Conservation (phyloP, 2,797 vertebrate genomes). For the Hoplostethus atlanticus region DNA sequence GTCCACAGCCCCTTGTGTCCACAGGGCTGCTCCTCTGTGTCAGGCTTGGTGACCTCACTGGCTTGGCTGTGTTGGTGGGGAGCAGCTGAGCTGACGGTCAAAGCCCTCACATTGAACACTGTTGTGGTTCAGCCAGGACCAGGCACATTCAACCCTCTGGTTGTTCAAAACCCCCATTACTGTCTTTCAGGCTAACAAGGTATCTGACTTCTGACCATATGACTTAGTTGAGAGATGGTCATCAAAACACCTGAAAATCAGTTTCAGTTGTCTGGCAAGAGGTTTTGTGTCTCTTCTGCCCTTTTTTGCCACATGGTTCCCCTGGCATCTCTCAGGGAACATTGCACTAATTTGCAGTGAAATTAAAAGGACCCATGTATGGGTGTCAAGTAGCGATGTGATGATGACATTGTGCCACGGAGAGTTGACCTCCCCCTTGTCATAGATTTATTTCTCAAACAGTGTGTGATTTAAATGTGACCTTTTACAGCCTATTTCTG, state of each 20-base stretch:
- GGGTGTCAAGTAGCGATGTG: neutral
- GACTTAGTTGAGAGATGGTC: too few relatives aligned
- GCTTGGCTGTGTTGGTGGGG: constrained; percentile 22
- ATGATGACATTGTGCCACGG: neutral
- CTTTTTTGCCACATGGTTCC: too few relatives aligned
- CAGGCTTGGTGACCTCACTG: constrained; percentile 49
- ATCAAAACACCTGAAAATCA: too few relatives aligned
- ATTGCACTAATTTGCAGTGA: neutral
- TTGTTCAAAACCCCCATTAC: neutral
- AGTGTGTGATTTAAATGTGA: neutral
- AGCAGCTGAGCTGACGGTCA: constrained; percentile 34
- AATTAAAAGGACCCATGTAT: neutral
- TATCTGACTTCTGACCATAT: neutral
- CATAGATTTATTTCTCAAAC: neutral
- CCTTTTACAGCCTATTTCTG: neutral
- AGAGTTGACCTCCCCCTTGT: neutral
- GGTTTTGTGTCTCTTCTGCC: too few relatives aligned
- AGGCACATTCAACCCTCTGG: constrained; percentile 6
- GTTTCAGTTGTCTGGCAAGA: too few relatives aligned
- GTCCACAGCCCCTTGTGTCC: constrained; percentile 32
- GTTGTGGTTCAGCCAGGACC: constrained; percentile 30
- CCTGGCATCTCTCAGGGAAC: too few relatives aligned
- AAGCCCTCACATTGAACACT: constrained; percentile 14
- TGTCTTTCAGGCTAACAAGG: neutral
- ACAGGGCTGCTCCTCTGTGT: constrained; percentile 40